These are phyloP conservation scores for Coccyzus lansbergi DNA, from an alignment of 2,797 vertebrate genomes.

Conservation along the genomic window DNA sequence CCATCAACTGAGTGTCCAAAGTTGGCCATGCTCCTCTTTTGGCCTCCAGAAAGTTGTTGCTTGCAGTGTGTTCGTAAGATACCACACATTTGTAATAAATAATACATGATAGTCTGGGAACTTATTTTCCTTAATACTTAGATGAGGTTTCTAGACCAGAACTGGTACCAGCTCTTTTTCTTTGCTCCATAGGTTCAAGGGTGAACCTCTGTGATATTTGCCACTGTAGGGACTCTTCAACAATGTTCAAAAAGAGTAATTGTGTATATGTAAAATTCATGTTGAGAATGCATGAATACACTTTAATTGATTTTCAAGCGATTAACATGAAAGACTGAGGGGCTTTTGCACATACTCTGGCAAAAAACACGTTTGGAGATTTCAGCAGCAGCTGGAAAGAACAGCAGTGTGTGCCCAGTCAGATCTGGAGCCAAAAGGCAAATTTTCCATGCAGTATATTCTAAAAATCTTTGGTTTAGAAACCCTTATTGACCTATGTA, in stretches of 20 bases:
- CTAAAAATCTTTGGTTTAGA: background rate
- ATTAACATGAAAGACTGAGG: background rate
- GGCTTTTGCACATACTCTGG: background rate
- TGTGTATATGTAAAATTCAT: background rate
- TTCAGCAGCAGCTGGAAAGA: slow-evolving; percentile 5
- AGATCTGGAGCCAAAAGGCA: background rate
- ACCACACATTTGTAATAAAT: background rate
- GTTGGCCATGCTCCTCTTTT: background rate
- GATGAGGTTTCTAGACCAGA: background rate
- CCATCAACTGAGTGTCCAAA: background rate
- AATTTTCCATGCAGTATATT: background rate
- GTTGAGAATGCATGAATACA: background rate
- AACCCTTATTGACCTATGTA: background rate
- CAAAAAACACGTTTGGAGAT: background rate
- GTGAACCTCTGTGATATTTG: background rate
- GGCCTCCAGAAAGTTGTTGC: background rate
- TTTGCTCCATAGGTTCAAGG: accelerated
- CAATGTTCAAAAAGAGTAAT: background rate
- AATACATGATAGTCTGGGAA: background rate
- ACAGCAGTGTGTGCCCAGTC: background rate
- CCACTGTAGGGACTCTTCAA: background rate
- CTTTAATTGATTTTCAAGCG: background rate
- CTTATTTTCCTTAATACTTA: background rate
- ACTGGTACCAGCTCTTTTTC: background rate
- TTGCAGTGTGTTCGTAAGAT: background rate